Conservation (phyloP, 2,888 invertebrate species). For the Neocrepidodera transversa region DNA sequence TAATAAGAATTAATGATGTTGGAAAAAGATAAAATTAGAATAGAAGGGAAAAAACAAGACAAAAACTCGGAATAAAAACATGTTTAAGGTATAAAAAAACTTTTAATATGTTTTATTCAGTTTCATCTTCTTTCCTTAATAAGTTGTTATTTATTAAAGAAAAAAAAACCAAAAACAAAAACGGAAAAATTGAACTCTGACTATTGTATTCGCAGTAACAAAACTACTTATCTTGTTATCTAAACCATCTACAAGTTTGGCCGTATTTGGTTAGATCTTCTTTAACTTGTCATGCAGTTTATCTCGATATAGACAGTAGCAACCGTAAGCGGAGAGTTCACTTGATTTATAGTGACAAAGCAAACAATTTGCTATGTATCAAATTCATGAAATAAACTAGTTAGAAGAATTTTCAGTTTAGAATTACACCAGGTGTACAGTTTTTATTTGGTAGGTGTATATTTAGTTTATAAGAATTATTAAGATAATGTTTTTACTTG, state of each 20-base stretch:
- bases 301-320: conserved; percentile 23
- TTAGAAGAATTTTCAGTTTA: not conserved
- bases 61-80: too few relatives aligned
- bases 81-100: too few relatives aligned
- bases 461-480: too few relatives aligned
- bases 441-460: not conserved
- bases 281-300: conserved; percentile 27
- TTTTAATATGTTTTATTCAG: too few relatives aligned
- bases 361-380: conserved; percentile 12
- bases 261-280: conserved; percentile 35
- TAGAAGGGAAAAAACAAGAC: too few relatives aligned
- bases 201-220: not conserved
- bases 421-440: not conserved
- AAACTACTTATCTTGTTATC: conserved; percentile 19
- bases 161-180: too few relatives aligned
- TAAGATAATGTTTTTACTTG: too few relatives aligned
- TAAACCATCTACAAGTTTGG: conserved; percentile 19
- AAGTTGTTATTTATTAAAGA: not conserved
- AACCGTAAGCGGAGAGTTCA: conserved; percentile 21
- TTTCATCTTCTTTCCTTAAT: not conserved
- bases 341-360: conserved; percentile 24
- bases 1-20: too few relatives aligned
- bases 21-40: too few relatives aligned
- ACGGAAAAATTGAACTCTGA: not conserved
- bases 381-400: conserved; percentile 6